Base-by-base conservation (phyloP, 1,140 invertebrate genomes). In the Delia radicum region DNA sequence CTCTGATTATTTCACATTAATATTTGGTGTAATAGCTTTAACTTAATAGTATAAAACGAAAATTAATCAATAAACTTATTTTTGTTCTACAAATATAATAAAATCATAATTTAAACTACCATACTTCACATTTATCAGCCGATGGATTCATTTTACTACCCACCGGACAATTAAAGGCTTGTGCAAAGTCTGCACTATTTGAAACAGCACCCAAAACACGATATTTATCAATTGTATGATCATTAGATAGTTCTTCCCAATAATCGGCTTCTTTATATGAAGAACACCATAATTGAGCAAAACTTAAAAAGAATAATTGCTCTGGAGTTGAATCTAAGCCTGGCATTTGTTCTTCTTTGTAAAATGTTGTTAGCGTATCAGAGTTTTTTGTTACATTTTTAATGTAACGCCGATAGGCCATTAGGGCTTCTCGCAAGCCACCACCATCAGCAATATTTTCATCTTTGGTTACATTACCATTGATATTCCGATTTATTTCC, bases 251-350 rank as follows among this genome's bases (percentile, higher is more conserved):
- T 67, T 84, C 82, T 74, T 82, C 78, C 82, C 82, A 84, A 31
- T 79, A 84, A 61, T 84, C 78, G 8, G 81, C 77, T 61, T 82
- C 78, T 72, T 84, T 37, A 46, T 83, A 84, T 0, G 74, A 76
- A 3, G 81, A 77, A 72, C 83, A 84, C 85, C 87, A 85, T 0
- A 85, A 55, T 90, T 97, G 95, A 24, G 95, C 94, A 86, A 97
- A 97, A 29, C 94, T 94, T 13, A 98, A 86, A 81, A 96, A 98
- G 85, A 98, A 98, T 62, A 97, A 87, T 85, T 97, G 95, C 28
- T 92, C 89, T 82, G 96, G 94, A 3, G 92, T 95, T 26, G 95
- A 87, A 80, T 93, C 91, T 6, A 97, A 82, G 3, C 95, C 96
- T 0, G 96, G 95, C 46, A 97, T 89, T 4, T 91, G 88, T 72